Evolutionary conservation across 1,140 invertebrate genomes (phyloP).

Genomic region (Schlechtendalia chinensis): DNA sequence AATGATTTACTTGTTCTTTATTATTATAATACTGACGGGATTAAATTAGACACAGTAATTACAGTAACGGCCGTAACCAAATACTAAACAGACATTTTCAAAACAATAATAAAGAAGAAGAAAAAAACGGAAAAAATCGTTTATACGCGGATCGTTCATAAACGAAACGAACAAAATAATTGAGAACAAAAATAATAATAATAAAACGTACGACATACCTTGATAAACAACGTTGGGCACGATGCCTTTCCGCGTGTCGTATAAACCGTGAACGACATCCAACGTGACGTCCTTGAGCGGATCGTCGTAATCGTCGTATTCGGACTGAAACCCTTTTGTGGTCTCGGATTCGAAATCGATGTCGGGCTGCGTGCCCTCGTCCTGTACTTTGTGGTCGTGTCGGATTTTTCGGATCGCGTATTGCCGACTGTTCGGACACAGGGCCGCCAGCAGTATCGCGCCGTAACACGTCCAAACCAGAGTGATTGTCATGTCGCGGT

Average conservation of each 20-base stretch:
- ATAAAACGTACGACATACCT: neutral
- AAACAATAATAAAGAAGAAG: too few species aligned
- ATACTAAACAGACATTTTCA: too few species aligned
- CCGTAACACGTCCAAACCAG: neutral
- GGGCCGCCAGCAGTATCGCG: neutral
- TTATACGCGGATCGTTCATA: too few species aligned
- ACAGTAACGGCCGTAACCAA: too few species aligned
- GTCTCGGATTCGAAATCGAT: slow-evolving; percentile 29
- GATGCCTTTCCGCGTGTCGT: slow-evolving; percentile 19
- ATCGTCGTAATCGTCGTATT: neutral
- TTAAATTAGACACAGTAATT: too few species aligned
- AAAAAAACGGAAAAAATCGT: too few species aligned
- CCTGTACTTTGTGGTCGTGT: slow-evolving; percentile 23
- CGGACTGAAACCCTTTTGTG: neutral
- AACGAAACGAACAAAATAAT: too few species aligned
- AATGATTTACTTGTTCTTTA: too few species aligned
- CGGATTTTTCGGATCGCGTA: neutral
- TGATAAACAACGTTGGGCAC: slow-evolving; percentile 27
- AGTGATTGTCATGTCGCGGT: slow-evolving; percentile 3
- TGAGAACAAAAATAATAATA: too few species aligned
- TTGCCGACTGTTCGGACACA: neutral
- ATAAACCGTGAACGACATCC: slow-evolving; percentile 8
- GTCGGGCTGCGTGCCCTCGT: slow-evolving; percentile 1
- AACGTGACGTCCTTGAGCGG: slow-evolving; percentile 1
- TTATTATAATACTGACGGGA: too few species aligned